Conservation (phyloP, 2,113 vertebrate species). For the Triplophysa rosa region DNA sequence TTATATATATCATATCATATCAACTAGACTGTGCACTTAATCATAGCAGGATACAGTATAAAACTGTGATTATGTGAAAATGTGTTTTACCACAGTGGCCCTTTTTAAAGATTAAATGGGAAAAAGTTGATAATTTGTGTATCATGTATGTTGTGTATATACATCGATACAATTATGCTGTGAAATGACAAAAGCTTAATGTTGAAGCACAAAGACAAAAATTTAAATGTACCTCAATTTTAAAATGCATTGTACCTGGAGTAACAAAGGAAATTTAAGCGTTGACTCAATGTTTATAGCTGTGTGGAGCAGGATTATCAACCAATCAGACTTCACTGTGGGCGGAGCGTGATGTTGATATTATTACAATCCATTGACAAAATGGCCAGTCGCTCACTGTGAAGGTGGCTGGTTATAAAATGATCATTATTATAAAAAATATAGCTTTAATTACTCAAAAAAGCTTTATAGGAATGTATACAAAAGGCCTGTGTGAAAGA, state of each 20-base stretch:
- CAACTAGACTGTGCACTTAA: not conserved
- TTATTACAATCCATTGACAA: too few relatives aligned
- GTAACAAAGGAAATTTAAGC: too few relatives aligned
- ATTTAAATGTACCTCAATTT: not conserved
- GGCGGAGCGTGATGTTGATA: too few relatives aligned
- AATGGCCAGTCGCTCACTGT: too few relatives aligned
- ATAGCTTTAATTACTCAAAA: not conserved
- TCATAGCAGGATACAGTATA: not conserved
- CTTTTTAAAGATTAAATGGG: not conserved
- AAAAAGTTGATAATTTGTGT: not conserved
- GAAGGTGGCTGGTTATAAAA: too few relatives aligned
- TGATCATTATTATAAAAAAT: too few relatives aligned
- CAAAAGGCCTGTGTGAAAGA: not conserved
- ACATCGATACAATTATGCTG: not conserved
- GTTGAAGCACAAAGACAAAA: not conserved
- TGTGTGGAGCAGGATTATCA: too few relatives aligned
- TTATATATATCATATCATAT: not conserved
- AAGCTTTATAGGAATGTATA: not conserved
- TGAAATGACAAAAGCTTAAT: not conserved
- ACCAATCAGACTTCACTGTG: too few relatives aligned
- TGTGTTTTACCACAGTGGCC: not conserved
- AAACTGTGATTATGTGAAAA: not conserved
- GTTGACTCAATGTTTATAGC: too few relatives aligned
- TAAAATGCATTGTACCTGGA: not conserved
- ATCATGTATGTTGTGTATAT: not conserved